Base-by-base conservation (phyloP, 2,113 vertebrate species). In the Strix uralensis region DNA sequence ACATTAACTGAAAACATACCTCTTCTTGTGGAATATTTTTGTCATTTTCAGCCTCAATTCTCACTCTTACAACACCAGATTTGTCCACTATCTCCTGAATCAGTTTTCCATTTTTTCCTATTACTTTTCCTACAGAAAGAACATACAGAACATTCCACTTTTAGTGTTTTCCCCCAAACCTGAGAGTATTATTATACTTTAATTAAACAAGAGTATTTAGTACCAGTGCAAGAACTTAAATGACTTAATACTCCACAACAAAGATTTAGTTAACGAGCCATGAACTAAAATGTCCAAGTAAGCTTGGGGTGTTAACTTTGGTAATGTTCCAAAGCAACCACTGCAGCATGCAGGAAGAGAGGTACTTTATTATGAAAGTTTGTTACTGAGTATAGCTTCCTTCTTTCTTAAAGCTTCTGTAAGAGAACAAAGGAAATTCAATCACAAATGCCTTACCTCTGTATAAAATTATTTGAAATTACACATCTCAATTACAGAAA, bases 51-150 rank as follows among this genome's bases (percentile, higher is more conserved):
- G 99, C 99, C 97, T 99, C 99, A 95, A 99, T 99, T 94, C 99
- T 98, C 94, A 99, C 99, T 97, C 99, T 98, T 84, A 99, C 99
- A 94, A 99, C 99, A 46, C 99, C 99, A 17, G 99, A 99, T 96
- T 99, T 99, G 97, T 99, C 99, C 82, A 99, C 99, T 96, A 99
- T 99, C 88, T 99, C 99, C 95, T 99, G 99, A 98, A 99, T 99
- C 96, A 99, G 98, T 97, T 99, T 99, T 86, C 99, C 99, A 89
- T 99, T 99, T 98, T 99, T 99, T 94, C 99, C 99, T 93, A 99
- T 99, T 93, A 99, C 99, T 98, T 99, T 99, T 89, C 99, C 99
- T 99, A 81, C 34, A 87, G 81, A 92, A 93, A 97, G 57, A 96
- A 97, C 91, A 94, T 2, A 96, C 2, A 93, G 23, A 95, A 93